A percentile compares a stretch with the other conserved stretches of the same genome.
Evolutionary conservation across 1,140 invertebrate genomes (phyloP).

Genomic region (Agrypnia vestita): DNA sequence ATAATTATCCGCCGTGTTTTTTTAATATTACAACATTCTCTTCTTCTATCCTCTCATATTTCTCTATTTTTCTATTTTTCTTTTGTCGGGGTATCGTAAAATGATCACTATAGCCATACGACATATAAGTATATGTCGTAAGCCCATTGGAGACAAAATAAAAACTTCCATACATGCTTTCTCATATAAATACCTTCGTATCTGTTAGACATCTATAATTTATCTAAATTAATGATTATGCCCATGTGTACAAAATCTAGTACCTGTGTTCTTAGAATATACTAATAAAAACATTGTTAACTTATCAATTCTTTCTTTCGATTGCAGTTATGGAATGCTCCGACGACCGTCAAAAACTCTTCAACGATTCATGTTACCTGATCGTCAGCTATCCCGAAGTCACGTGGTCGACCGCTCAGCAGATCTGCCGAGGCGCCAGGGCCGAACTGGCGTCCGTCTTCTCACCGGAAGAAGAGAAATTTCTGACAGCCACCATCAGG

Average conservation of each 20-base stretch:
- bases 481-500: slow-evolving; percentile 77
- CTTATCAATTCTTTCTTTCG: slow-evolving; percentile 57
- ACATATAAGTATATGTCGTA: too few species aligned
- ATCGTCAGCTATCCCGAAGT: slow-evolving; percentile 82
- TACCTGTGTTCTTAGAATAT: background rate
- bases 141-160: background rate
- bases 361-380: slow-evolving; percentile 81
- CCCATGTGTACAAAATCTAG: too few species aligned
- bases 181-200: too few species aligned
- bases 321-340: slow-evolving; percentile 74
- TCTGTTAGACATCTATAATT: too few species aligned
- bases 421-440: slow-evolving; percentile 79
- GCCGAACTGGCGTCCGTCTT: slow-evolving; percentile 76
- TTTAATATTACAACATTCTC: too few species aligned
- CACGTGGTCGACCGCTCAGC: slow-evolving; percentile 81
- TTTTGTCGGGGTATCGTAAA: too few species aligned
- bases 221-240: too few species aligned
- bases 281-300: background rate
- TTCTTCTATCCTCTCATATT: too few species aligned
- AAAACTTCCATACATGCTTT: too few species aligned
- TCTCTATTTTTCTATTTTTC: too few species aligned
- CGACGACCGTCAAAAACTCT: slow-evolving; percentile 78
- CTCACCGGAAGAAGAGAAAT: slow-evolving; percentile 77
- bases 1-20: too few species aligned
- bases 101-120: too few species aligned